Evolutionary conservation across 2,797 vertebrate species (phyloP).

Genomic region (Mus spretus): DNA sequence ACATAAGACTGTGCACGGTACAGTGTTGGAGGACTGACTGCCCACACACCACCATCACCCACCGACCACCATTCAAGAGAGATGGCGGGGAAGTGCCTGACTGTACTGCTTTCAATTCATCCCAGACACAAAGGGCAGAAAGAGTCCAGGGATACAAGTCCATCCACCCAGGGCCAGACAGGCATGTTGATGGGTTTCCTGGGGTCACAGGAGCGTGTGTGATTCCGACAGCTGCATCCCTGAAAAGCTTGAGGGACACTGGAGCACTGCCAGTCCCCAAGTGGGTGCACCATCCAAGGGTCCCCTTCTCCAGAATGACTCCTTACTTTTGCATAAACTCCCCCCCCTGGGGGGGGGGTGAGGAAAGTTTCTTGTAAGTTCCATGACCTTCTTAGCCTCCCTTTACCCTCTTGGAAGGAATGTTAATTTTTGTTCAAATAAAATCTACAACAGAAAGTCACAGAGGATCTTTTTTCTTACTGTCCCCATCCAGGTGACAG

Average conservation of each 20-base stretch:
- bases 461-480: neutral
- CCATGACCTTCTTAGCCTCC: no score
- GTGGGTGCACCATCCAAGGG: neutral
- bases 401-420: neutral
- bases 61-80: accelerated
- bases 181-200: neutral
- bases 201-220: neutral
- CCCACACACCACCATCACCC: neutral
- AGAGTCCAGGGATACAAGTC: neutral
- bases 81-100: neutral
- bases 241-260: neutral
- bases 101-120: neutral
- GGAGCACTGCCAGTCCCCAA: neutral
- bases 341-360: no score
- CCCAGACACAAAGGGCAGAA: neutral
- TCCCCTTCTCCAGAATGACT: neutral
- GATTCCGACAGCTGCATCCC: neutral
- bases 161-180: neutral
- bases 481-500: neutral
- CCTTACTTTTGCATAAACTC: neutral
- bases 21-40: neutral
- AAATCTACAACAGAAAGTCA: neutral
- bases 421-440: neutral
- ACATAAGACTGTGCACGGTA: neutral
- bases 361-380: neutral